These are phyloP conservation scores for Himantopus leucocephalus DNA, from an alignment of 2,113 vertebrate genomes.

Conservation along the genomic window DNA sequence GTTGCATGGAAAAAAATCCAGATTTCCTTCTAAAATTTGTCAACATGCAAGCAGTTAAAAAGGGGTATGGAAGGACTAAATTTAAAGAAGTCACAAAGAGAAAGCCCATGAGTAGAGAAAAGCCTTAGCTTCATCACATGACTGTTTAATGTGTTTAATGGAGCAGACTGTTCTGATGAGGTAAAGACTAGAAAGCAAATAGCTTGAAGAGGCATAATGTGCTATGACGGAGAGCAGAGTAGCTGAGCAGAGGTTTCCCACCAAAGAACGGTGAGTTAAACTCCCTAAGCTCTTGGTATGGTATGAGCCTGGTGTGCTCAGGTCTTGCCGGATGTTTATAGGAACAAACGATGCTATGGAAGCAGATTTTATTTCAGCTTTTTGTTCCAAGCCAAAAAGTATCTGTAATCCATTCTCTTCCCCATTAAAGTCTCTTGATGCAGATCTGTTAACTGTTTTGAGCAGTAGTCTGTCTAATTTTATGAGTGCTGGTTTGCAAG, in stretches of 20 bases:
- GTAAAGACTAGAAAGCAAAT: background rate
- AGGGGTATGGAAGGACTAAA: background rate
- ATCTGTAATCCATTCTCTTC: background rate
- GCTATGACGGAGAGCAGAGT: background rate
- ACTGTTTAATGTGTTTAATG: background rate
- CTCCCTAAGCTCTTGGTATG: background rate
- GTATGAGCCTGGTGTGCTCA: background rate
- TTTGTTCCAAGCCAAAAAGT: background rate
- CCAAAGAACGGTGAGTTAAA: background rate
- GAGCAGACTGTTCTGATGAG: background rate
- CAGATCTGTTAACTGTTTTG: background rate
- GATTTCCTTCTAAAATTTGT: background rate
- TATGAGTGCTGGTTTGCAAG: background rate
- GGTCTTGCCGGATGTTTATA: background rate
- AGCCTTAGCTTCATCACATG: background rate
- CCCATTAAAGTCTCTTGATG: background rate
- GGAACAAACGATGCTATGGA: background rate
- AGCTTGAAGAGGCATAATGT: background rate
- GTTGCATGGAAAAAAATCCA: background rate
- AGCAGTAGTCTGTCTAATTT: background rate
- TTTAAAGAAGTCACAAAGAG: background rate
- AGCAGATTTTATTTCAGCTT: background rate
- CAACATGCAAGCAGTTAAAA: background rate
- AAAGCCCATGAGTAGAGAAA: background rate
- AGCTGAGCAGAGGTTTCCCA: background rate